Evolutionary conservation across 2,797 vertebrate genomes (phyloP).

Genomic region (Pseudochirops corinnae): DNA sequence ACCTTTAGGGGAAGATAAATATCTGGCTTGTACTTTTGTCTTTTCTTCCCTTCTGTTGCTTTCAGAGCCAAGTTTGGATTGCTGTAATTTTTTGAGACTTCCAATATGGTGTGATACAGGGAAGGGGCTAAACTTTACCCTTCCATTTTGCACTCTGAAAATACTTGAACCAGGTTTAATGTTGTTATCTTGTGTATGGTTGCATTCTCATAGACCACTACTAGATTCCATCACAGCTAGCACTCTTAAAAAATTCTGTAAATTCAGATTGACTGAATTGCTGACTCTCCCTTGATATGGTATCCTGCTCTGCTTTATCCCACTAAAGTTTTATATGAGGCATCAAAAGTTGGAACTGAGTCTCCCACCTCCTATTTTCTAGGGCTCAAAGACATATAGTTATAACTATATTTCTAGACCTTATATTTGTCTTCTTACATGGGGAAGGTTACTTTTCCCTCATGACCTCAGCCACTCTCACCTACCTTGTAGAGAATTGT

Average conservation of each 20-base stretch:
- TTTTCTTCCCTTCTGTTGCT: neutral
- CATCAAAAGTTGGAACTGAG: neutral
- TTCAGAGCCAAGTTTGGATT: neutral
- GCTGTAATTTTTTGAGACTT: neutral
- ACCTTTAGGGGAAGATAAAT: neutral
- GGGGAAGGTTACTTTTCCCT: no score
- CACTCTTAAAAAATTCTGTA: neutral
- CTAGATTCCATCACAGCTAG: neutral
- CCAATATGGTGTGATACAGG: neutral
- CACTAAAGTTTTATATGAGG: neutral
- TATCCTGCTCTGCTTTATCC: neutral
- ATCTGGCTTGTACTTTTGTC: neutral
- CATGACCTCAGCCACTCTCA: no score
- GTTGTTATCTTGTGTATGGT: neutral
- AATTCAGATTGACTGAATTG: neutral
- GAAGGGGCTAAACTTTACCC: no score
- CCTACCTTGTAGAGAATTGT: neutral
- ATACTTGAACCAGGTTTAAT: neutral
- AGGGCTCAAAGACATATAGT: neutral
- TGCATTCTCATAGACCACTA: neutral
- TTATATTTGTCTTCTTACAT: accelerated
- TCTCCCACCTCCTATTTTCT: neutral
- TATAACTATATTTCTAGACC: neutral
- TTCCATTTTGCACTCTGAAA: neutral
- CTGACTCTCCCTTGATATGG: neutral